Conservation (phyloP, 2,797 vertebrate species). For the Aulostomus chinensis region DNA sequence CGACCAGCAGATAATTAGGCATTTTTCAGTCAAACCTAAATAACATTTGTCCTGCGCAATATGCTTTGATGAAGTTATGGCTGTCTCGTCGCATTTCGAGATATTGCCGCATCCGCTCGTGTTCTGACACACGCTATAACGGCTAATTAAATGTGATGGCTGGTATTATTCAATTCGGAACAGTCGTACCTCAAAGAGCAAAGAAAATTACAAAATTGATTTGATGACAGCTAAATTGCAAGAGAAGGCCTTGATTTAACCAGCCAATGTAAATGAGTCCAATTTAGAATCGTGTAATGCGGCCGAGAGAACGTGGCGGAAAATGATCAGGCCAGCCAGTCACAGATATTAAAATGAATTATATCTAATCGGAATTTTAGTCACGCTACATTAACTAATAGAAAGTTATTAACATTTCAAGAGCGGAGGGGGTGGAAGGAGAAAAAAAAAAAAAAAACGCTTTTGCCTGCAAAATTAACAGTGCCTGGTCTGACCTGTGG, state of each 20-base stretch:
- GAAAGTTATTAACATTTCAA: slow-evolving; percentile 99
- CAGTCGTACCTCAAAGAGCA: slow-evolving; percentile 82
- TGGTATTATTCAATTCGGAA: slow-evolving; percentile 80
- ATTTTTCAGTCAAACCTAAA: slow-evolving; percentile 15
- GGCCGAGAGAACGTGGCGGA: slow-evolving; percentile 87
- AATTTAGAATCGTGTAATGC: slow-evolving; percentile 97
- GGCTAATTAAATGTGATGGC: slow-evolving; percentile 79
- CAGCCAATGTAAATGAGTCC: slow-evolving; percentile 96
- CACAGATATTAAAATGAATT: slow-evolving; percentile 99
- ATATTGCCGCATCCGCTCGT: slow-evolving; percentile 38
- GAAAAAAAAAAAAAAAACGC: slow-evolving; percentile 90
- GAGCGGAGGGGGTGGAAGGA: slow-evolving; percentile 80
- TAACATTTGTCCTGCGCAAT: slow-evolving; percentile 48
- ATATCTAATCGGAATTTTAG: slow-evolving; percentile 99
- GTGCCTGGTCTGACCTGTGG: slow-evolving; percentile 98
- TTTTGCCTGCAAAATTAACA: slow-evolving; percentile 99
- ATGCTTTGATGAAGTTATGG: slow-evolving; percentile 36
- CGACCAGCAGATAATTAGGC: too few species aligned
- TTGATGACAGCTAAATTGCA: slow-evolving; percentile 95
- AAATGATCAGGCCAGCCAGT: slow-evolving; percentile 98
- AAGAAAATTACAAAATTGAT: slow-evolving; percentile 88
- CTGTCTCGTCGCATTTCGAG: slow-evolving; percentile 57
- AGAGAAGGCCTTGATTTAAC: slow-evolving; percentile 92
- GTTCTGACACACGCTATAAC: slow-evolving; percentile 68
- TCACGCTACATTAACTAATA: slow-evolving; percentile 99